phyloP scores from a whole-genome alignment of 2,113 vertebrate genomes.

The Prunella fulvescens region DNA sequence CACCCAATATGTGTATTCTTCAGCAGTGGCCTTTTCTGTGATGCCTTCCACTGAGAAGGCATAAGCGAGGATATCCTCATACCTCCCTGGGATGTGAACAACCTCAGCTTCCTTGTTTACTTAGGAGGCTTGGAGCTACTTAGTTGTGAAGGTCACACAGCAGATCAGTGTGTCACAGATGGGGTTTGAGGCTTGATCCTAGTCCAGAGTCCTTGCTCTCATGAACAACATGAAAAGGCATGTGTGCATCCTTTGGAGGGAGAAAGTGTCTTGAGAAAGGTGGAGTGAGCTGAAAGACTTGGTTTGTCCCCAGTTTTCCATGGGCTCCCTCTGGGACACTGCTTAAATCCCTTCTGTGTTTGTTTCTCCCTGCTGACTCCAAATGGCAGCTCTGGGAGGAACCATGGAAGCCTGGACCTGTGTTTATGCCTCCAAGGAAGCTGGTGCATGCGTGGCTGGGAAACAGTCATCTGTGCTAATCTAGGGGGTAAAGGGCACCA shows the following conservation, averaged over 20 bases:
- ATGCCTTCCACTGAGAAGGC: background rate
- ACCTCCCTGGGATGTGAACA: background rate
- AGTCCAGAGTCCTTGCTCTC: background rate
- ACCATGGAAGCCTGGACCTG: background rate
- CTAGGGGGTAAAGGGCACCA: background rate
- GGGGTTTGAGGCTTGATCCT: background rate
- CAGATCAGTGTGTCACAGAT: background rate
- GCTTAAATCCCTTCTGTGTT: background rate
- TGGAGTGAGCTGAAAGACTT: background rate
- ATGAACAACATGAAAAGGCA: background rate
- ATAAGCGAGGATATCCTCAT: background rate
- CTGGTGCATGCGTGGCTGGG: background rate
- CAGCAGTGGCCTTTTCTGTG: background rate
- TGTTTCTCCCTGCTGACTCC: background rate
- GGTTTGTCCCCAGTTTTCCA: background rate
- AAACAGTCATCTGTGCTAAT: background rate
- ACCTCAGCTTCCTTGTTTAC: background rate
- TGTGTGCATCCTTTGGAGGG: fast-evolving
- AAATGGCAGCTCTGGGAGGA: background rate
- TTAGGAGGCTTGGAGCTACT: background rate
- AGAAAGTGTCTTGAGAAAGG: background rate
- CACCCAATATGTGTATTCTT: background rate
- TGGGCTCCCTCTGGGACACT: background rate
- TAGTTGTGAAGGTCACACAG: background rate
- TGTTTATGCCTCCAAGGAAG: background rate